phyloP scores from a whole-genome alignment of 2,888 invertebrate genomes.

The Mimumesa dahlbomi region DNA sequence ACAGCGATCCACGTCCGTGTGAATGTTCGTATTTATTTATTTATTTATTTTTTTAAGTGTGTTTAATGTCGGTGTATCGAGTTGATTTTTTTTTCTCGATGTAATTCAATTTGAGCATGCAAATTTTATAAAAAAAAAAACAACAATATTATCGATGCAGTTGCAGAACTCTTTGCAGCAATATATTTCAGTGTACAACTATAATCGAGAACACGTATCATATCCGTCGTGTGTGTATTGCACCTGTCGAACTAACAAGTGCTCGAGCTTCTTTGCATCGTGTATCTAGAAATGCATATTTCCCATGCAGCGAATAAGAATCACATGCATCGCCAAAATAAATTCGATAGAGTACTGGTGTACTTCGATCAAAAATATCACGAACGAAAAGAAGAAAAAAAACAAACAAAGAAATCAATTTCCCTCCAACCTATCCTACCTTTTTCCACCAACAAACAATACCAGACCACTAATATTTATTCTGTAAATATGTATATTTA shows the following conservation, averaged over 20 bases:
- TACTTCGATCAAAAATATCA: conserved; percentile 1
- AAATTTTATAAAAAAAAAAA: neutral
- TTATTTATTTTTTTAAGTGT: neutral
- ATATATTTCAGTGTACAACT: conserved; percentile 9
- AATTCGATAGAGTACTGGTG: neutral
- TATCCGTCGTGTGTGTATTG: conserved; percentile 48
- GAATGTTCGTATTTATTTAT: no score
- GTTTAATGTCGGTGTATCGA: neutral
- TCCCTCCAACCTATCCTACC: neutral
- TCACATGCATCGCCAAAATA: conserved; percentile 16
- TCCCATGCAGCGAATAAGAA: conserved; percentile 23
- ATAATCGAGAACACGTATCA: conserved; percentile 31
- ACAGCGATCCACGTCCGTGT: no score
- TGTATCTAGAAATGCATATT: conserved; percentile 41
- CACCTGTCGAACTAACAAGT: conserved; percentile 64
- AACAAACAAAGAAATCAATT: neutral
- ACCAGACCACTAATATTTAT: conserved; percentile 12
- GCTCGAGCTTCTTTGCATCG: conserved; percentile 61
- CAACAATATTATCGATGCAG: no score
- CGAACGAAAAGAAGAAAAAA: neutral
- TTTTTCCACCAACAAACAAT: no score
- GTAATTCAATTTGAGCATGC: no score
- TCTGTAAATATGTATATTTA: conserved; percentile 7
- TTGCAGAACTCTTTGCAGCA: conserved; percentile 31
- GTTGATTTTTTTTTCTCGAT: no score